These are phyloP conservation scores for Sturmia bella DNA, from an alignment of 2,888 invertebrate genomes.

Conservation along the genomic window DNA sequence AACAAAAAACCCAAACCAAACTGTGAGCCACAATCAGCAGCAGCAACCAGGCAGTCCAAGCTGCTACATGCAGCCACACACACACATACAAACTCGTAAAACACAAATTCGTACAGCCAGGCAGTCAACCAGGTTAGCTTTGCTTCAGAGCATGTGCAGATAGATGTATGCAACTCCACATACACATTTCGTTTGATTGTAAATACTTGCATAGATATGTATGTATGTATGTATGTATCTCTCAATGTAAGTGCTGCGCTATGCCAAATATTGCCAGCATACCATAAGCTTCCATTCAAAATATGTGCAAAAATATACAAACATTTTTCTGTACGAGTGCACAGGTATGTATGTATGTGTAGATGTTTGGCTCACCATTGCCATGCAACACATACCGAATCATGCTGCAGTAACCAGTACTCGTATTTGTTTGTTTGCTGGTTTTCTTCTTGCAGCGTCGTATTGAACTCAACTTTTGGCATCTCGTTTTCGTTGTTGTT, in stretches of 20 bases:
- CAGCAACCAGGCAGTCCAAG: constrained; percentile 31
- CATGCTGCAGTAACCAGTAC: constrained; percentile 61
- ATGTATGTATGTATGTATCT: constrained; percentile 21
- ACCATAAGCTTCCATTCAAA: constrained; percentile 70
- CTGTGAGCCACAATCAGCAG: constrained; percentile 40
- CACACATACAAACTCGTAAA: background rate
- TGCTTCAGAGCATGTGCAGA: constrained; percentile 23
- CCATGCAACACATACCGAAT: constrained; percentile 36
- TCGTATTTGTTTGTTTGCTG: constrained; percentile 9
- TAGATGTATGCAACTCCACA: background rate
- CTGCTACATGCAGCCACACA: constrained; percentile 1
- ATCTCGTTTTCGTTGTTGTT: constrained; percentile 65
- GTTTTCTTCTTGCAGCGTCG: constrained; percentile 39
- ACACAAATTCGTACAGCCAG: constrained; percentile 38
- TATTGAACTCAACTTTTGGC: constrained; percentile 64
- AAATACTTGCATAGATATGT: background rate
- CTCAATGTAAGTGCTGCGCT: constrained; percentile 57
- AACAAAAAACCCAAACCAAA: constrained; percentile 27
- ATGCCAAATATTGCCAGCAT: constrained; percentile 71
- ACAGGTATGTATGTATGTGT: constrained; percentile 5
- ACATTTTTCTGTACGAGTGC: constrained; percentile 38
- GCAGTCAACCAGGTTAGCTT: constrained; percentile 33
- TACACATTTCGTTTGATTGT: background rate
- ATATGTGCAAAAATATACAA: no score
- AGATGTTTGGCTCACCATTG: constrained; percentile 42